phyloP scores from a whole-genome alignment of 2,797 vertebrate species.

The Denticeps clupeoides region DNA sequence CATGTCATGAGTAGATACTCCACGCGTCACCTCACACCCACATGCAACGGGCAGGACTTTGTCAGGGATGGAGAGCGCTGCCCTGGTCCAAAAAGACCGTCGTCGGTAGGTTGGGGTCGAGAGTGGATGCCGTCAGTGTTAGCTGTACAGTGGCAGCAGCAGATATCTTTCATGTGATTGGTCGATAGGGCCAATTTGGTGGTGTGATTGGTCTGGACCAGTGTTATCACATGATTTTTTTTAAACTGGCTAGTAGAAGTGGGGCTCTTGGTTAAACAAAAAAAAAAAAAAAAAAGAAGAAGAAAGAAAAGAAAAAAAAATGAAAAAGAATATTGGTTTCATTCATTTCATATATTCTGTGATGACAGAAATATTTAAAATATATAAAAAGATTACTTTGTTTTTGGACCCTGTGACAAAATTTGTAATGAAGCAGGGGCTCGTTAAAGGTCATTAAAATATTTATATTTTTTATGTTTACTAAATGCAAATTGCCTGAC shows the following conservation, averaged over 20 bases:
- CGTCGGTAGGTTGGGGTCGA: not conserved
- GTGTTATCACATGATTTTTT: conserved; percentile 3
- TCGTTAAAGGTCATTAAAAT: too few relatives aligned
- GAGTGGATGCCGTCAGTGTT: not conserved
- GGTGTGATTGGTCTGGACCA: not conserved
- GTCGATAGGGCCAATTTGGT: conserved; percentile 15
- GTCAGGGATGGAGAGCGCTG: conserved; percentile 5
- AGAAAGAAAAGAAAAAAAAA: too few relatives aligned
- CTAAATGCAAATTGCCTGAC: too few relatives aligned
- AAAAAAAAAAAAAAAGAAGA: too few relatives aligned
- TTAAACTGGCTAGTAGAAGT: conserved; percentile 1
- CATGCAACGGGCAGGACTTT: conserved; percentile 20
- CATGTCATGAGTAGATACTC: conserved; percentile 8
- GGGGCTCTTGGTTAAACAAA: conserved; percentile 4
- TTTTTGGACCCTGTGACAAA: too few relatives aligned
- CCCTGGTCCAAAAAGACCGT: conserved; percentile 1
- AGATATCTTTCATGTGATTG: conserved; percentile 1
- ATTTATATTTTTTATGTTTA: too few relatives aligned
- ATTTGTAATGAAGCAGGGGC: too few relatives aligned
- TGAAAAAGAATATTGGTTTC: too few relatives aligned
- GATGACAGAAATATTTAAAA: too few relatives aligned
- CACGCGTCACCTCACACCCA: conserved; percentile 21
- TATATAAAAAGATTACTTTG: too few relatives aligned
- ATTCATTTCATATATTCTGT: too few relatives aligned
- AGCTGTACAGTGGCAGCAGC: conserved; percentile 1